Conservation (phyloP, 2,113 vertebrate species). For the Maccullochella peelii region DNA sequence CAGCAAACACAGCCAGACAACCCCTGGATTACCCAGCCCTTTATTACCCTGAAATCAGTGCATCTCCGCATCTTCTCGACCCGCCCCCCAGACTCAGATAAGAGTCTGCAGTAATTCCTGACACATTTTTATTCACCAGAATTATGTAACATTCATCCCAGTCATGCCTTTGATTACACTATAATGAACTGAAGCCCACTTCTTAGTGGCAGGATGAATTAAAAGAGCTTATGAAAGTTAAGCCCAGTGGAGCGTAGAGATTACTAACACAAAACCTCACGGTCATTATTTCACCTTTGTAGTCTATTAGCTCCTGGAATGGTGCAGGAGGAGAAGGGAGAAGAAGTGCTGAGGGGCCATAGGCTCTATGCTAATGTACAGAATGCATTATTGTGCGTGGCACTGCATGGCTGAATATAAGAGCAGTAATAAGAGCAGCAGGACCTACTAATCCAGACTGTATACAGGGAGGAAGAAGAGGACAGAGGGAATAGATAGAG, state of each 20-base stretch:
- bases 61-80: neutral
- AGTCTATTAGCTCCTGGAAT: constrained; percentile 25
- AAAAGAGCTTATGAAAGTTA: constrained; percentile 51
- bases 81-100: constrained; percentile 31
- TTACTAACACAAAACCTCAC: constrained; percentile 36
- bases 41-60: constrained; percentile 56
- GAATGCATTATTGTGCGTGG: constrained; percentile 45
- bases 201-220: constrained; percentile 36
- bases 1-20: constrained; percentile 40
- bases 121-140: constrained; percentile 55
- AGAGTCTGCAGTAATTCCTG: constrained; percentile 46
- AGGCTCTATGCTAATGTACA: constrained; percentile 39
- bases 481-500: constrained; percentile 34
- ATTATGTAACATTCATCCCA: constrained; percentile 58
- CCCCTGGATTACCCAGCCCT: constrained; percentile 22
- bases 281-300: constrained; percentile 41
- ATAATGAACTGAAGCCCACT: constrained; percentile 52
- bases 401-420: constrained; percentile 43
- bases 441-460: constrained; percentile 55
- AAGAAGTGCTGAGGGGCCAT: constrained; percentile 17
- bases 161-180: constrained; percentile 51
- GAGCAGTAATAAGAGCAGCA: constrained; percentile 30
- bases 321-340: constrained; percentile 20
- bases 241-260: constrained; percentile 28
- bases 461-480: constrained; percentile 32